Conservation (phyloP, 2,888 invertebrate genomes). For the Patella caerulea region DNA sequence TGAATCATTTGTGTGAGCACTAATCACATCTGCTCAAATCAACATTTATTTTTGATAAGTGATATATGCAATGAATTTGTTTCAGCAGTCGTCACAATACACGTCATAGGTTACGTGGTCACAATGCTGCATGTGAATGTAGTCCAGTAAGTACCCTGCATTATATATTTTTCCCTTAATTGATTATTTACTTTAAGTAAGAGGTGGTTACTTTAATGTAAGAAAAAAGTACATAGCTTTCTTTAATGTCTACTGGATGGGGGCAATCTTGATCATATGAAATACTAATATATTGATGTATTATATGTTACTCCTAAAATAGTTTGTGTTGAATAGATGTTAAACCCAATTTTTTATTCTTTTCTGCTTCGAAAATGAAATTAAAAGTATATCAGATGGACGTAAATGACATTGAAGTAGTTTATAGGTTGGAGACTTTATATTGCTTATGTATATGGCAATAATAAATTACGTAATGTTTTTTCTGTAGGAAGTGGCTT, state of each 20-base stretch:
- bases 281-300: too few species aligned
- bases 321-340: too few species aligned
- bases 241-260: background rate
- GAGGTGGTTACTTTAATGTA: background rate
- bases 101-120: constrained; percentile 67
- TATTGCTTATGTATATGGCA: too few species aligned
- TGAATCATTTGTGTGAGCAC: too few species aligned
- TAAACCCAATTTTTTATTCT: background rate
- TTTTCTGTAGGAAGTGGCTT: constrained; percentile 69
- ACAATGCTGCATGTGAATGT: constrained; percentile 71
- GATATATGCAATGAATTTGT: background rate
- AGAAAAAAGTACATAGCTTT: too few species aligned
- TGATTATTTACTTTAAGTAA: background rate
- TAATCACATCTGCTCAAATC: too few species aligned
- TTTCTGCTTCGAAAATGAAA: background rate
- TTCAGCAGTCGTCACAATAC: constrained; percentile 63
- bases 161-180: background rate
- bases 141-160: constrained; percentile 66
- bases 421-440: too few species aligned
- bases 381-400: too few species aligned
- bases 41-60: background rate
- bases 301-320: too few species aligned
- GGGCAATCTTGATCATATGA: background rate
- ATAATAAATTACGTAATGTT: constrained; percentile 19
- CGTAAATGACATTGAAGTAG: too few species aligned